Base-by-base conservation (phyloP, 2,888 invertebrate species). In the Sinotaia quadrata region DNA sequence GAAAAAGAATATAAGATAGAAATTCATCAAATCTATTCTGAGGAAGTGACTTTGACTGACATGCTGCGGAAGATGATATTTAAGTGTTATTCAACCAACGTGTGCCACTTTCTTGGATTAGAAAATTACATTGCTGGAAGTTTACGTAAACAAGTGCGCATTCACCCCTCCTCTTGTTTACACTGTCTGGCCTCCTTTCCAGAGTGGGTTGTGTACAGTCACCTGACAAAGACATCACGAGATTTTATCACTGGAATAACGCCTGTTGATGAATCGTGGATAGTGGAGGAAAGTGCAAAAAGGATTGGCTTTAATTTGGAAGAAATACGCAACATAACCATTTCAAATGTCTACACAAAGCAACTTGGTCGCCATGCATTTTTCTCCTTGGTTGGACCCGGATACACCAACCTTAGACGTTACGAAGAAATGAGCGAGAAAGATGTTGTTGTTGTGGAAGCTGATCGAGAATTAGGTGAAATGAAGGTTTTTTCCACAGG, bases 101-200 rank as follows among this genome's bases (percentile, higher is more conserved):
- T 85, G 4, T 78, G 81, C 49, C 75, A 78, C 41, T 85, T 71
- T 63, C 75, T 80, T 4, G 85, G 85, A 4, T 79, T 82, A 67
- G 72, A 75, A 44, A 85, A 85, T 4, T 86, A 84, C 61, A 59
- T 78, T 49, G 75, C 77, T 1, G 60, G 74, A n/a, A 68, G 68
- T 10, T 61, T 73, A 31, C 57, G 73, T 5, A 78, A 78, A 34
- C 71, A 75, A 34, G 82, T 82, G 2, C 72, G 77, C 44, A 57
- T 84, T 8, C 85, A 85, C 69, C 86, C 86, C 4, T 85, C 84
- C 0, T 83, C 84, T n/a, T 63, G 77, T 8, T 37, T 85, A 12
- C 61, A 68, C 15, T 54, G 76, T 34, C 69, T 82, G 15, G 82
- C 77, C 24, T 10, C 65, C 5, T 66, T 69, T 12, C 85, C 85